A percentile compares a stretch with the other conserved stretches of the same genome.
These are phyloP conservation scores for Tipula helvola DNA, from an alignment of 2,888 invertebrate species.

Conservation along the genomic window DNA sequence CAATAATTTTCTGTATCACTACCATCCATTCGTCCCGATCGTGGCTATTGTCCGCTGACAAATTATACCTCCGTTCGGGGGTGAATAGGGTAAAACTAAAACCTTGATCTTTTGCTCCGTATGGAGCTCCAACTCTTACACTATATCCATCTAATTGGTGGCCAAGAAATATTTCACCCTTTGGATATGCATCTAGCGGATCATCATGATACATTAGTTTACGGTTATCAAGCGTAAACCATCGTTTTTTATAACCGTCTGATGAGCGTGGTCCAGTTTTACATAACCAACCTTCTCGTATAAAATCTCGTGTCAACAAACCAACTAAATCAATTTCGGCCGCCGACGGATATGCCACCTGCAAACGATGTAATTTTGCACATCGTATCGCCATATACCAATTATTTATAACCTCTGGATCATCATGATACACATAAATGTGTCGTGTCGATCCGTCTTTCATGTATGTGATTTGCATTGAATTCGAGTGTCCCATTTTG, in stretches of 20 bases:
- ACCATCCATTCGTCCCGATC: constrained; percentile 73
- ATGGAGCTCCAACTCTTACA: constrained; percentile 53
- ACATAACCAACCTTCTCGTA: constrained; percentile 76
- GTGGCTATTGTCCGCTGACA: constrained; percentile 62
- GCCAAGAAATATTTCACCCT: constrained; percentile 82
- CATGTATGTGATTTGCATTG: constrained; percentile 73
- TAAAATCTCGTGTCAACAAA: constrained; percentile 68
- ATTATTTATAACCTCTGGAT: constrained; percentile 70
- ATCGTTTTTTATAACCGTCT: constrained; percentile 71
- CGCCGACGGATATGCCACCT: constrained; percentile 71
- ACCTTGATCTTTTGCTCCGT: constrained; percentile 60
- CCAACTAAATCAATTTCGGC: constrained; percentile 57
- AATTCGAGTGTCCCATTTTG: constrained; percentile 67
- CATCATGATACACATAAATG: constrained; percentile 77
- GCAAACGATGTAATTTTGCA: constrained; percentile 69
- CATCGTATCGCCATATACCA: constrained; percentile 78
- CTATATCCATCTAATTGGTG: constrained; percentile 54
- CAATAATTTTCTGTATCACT: constrained; percentile 59
- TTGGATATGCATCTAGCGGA: constrained; percentile 75
- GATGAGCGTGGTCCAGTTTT: constrained; percentile 75
- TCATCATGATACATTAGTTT: constrained; percentile 91
- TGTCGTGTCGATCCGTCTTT: constrained; percentile 77
- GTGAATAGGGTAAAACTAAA: constrained; percentile 73
- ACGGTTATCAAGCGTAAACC: constrained; percentile 80
- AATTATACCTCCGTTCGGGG: constrained; percentile 61